These are phyloP conservation scores for Bubo scandiacus DNA, from an alignment of 2,113 vertebrate genomes.

Conservation along the genomic window DNA sequence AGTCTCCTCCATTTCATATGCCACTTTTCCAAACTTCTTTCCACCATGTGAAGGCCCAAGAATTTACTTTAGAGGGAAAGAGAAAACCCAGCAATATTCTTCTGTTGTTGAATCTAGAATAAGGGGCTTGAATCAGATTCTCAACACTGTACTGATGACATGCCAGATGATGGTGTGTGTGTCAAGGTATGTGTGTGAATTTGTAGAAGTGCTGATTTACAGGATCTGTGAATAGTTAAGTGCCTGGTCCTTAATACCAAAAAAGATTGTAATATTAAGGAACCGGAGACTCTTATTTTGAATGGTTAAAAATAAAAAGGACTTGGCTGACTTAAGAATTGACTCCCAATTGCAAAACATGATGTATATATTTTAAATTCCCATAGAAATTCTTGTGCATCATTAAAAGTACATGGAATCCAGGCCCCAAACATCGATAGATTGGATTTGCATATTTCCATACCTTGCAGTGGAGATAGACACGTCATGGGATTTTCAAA, in stretches of 20 bases:
- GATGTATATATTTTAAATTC: background rate
- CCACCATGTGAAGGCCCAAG: background rate
- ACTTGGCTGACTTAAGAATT: background rate
- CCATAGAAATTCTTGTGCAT: accelerated
- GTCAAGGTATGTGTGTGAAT: background rate
- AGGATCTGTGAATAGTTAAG: background rate
- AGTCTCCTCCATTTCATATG: background rate
- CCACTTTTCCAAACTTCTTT: background rate
- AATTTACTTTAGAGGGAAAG: background rate
- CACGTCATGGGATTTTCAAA: background rate
- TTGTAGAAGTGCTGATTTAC: background rate
- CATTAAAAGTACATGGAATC: background rate
- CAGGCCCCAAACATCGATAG: background rate
- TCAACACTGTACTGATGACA: background rate
- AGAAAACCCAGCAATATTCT: background rate
- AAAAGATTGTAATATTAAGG: background rate
- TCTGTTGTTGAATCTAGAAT: background rate
- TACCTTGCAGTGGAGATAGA: background rate
- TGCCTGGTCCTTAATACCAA: background rate
- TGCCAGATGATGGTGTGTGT: background rate
- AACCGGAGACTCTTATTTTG: background rate
- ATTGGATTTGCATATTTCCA: background rate
- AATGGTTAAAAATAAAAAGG: background rate
- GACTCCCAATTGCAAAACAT: background rate
- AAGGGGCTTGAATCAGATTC: background rate